Percentiles rank a stretch among this genome's conserved stretches.
These are phyloP conservation scores for Cydia pomonella DNA, from an alignment of 1,140 invertebrate genomes.

Conservation along the genomic window DNA sequence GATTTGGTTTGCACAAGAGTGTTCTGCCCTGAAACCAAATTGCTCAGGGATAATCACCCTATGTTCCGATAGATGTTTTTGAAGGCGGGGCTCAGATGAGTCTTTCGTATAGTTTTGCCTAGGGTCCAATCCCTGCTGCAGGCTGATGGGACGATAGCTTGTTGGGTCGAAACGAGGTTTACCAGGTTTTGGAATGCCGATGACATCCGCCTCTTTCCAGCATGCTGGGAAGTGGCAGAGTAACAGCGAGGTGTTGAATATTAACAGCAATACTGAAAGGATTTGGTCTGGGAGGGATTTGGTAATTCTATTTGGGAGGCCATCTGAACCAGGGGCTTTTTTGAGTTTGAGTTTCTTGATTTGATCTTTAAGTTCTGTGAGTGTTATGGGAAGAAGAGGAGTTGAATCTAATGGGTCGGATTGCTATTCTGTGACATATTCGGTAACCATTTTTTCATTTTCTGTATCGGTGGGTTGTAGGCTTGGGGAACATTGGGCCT, in stretches of 20 bases:
- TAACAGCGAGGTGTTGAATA: neutral
- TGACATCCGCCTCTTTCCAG: neutral
- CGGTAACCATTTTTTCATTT: neutral
- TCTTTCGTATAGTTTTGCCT: neutral
- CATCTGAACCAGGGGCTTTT: neutral
- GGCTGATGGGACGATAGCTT: neutral
- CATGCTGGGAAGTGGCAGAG: neutral
- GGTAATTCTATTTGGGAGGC: neutral
- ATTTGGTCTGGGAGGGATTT: neutral
- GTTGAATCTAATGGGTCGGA: neutral
- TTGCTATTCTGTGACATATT: neutral
- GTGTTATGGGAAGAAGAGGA: neutral
- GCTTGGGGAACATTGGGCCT: neutral
- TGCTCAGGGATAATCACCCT: neutral
- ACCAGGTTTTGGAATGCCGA: neutral
- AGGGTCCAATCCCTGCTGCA: neutral
- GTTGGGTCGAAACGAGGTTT: neutral
- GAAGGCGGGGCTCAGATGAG: neutral
- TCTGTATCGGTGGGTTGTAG: neutral
- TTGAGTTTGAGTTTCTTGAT: neutral
- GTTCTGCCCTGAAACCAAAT: neutral
- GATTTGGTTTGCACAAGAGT: neutral
- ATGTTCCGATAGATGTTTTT: neutral
- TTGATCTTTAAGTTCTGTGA: neutral
- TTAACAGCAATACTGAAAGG: neutral